A percentile compares a stretch with the other conserved stretches of the same genome.
Conservation (phyloP, 2,113 vertebrate species). For the Amphiprion percula region DNA sequence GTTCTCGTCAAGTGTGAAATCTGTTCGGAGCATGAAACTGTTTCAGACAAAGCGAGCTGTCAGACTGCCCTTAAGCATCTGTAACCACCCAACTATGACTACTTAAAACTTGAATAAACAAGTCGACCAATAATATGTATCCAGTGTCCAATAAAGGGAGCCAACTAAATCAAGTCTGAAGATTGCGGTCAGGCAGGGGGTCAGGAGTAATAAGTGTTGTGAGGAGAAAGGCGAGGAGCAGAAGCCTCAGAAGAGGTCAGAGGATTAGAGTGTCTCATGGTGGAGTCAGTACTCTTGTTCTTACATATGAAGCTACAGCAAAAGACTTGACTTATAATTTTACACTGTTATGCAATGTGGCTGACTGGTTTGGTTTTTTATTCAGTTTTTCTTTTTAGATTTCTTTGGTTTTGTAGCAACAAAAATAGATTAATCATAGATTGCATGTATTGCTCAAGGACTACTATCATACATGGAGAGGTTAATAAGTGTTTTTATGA, state of each 20-base stretch:
- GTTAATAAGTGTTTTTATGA: not conserved
- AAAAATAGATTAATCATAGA: too few species aligned
- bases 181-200: conserved; percentile 4
- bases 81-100: conserved; percentile 13
- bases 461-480: not conserved
- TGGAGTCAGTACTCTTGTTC: conserved; percentile 5
- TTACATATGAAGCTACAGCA: conserved; percentile 6
- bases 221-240: not conserved
- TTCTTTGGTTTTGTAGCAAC: too few species aligned
- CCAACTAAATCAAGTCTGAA: conserved; percentile 18
- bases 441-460: not conserved
- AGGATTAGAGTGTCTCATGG: conserved; percentile 27
- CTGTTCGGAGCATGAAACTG: conserved; percentile 25
- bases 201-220: conserved; percentile 13
- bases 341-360: not conserved
- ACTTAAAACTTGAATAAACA: conserved; percentile 31
- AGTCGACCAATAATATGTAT: conserved; percentile 22
- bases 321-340: not conserved
- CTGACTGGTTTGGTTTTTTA: not conserved
- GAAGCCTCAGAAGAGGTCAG: conserved; percentile 27
- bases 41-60: conserved; percentile 28
- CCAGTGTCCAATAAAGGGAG: conserved; percentile 31
- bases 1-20: conserved; percentile 54
- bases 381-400: not conserved
- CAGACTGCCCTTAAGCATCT: conserved; percentile 23